Percentiles rank a stretch among this genome's conserved stretches.
Evolutionary conservation across 2,888 invertebrate species (phyloP).

Genomic region (Cabera pusaria): DNA sequence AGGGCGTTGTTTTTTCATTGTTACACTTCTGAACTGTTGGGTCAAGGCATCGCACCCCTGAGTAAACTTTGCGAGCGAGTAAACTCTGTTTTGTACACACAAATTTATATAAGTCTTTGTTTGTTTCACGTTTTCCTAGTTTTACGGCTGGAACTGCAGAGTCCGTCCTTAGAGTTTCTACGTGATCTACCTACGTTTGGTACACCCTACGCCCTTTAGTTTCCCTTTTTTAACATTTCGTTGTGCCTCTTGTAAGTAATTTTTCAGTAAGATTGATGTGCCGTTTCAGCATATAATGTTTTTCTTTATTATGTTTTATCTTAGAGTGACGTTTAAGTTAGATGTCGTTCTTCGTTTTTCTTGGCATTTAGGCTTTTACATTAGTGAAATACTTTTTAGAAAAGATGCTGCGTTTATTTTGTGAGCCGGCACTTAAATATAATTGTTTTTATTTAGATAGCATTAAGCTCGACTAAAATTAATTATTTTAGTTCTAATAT

Average conservation of each 20-base stretch:
- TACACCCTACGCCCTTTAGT: slow-evolving; percentile 1
- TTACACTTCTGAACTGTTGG: slow-evolving; percentile 49
- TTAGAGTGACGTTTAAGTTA: slow-evolving; percentile 3
- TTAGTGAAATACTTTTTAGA: slow-evolving; percentile 5
- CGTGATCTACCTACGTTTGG: no score
- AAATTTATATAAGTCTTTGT: slow-evolving; percentile 42
- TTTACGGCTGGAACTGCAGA: slow-evolving; percentile 23
- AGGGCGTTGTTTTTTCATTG: slow-evolving; percentile 57
- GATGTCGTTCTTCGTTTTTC: slow-evolving; percentile 4
- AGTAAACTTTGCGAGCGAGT: slow-evolving; percentile 57
- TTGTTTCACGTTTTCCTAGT: slow-evolving; percentile 30
- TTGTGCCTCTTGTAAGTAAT: slow-evolving; percentile 6
- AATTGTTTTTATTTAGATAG: not conserved
- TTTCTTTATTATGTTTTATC: slow-evolving; percentile 8
- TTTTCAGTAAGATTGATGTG: slow-evolving; percentile 9
- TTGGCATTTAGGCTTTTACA: slow-evolving; percentile 6
- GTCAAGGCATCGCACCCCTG: slow-evolving; percentile 46
- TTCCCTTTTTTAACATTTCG: slow-evolving; percentile 5
- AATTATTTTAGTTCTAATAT: no score
- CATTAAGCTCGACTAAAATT: not conserved
- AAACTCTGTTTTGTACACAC: slow-evolving; percentile 53
- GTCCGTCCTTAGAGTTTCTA: slow-evolving; percentile 7
- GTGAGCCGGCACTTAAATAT: no score
- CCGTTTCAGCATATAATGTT: slow-evolving; percentile 3
- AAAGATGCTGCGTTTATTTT: no score